Conservation (phyloP, 2,797 vertebrate species). For the Rhynchonycteris naso region DNA sequence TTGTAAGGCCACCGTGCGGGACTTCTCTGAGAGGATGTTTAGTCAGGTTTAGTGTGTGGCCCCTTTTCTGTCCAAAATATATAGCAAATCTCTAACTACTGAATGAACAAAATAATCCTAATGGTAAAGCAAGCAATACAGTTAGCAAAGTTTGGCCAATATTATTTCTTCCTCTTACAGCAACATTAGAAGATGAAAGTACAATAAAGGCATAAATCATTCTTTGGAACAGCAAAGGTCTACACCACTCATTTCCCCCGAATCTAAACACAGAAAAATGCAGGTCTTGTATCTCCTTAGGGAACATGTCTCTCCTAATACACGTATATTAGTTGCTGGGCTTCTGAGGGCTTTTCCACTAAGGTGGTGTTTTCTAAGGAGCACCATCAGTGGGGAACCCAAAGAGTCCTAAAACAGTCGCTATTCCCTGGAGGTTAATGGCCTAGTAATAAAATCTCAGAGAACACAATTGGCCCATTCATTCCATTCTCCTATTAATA, state of each 20-base stretch:
- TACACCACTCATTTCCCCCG: background rate
- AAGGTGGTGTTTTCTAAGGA: background rate
- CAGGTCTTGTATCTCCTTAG: background rate
- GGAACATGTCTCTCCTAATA: background rate
- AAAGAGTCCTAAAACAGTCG: background rate
- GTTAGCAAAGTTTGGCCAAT: background rate
- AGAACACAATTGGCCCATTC: background rate
- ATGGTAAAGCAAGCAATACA: background rate
- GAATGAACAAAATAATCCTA: background rate
- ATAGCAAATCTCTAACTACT: background rate
- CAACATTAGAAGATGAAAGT: background rate
- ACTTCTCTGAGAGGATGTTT: background rate
- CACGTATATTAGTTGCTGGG: background rate
- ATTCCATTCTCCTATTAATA: background rate
- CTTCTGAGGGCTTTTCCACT: background rate
- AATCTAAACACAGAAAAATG: background rate
- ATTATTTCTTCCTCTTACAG: background rate
- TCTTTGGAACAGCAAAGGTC: background rate
- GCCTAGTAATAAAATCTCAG: background rate
- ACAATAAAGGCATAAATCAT: background rate
- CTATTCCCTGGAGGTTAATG: background rate
- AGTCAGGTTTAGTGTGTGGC: background rate
- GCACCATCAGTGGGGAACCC: background rate
- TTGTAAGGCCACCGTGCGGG: background rate
- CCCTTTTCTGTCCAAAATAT: background rate